Conservation (phyloP, 2,888 invertebrate genomes). For the Synergus laeviventris region DNA sequence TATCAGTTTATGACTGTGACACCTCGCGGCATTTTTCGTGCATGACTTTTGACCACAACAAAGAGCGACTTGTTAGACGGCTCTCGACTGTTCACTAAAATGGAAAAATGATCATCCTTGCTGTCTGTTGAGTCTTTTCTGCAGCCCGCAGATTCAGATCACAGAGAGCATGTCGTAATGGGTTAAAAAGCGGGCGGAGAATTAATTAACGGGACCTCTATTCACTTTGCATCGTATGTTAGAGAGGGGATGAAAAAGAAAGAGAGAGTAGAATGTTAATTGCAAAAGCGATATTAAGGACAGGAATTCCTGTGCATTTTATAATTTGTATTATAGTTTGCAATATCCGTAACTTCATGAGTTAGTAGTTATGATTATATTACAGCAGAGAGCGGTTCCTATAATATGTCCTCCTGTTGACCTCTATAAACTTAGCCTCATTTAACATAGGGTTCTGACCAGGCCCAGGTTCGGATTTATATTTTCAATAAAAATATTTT, state of each 20-base stretch:
- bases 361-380: background rate
- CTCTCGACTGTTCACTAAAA: constrained; percentile 46
- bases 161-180: constrained; percentile 6
- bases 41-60: constrained; percentile 29
- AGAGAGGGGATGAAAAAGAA: constrained; percentile 9
- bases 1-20: constrained; percentile 4
- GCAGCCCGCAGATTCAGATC: background rate
- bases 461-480: too few species aligned
- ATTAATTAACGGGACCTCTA: constrained; percentile 29
- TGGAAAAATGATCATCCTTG: constrained; percentile 43
- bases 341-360: background rate
- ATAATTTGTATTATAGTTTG: constrained; percentile 20
- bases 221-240: constrained; percentile 1
- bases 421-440: too few species aligned
- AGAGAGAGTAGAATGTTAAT: constrained; percentile 24
- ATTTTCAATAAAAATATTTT: too few species aligned
- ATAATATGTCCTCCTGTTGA: too few species aligned
- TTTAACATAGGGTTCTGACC: too few species aligned
- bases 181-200: constrained; percentile 16
- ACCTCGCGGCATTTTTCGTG: background rate
- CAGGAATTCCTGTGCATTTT: constrained; percentile 24
- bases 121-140: background rate
- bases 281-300: constrained; percentile 22
- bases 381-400: too few species aligned
- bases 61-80: constrained; percentile 47